These are phyloP conservation scores for Ostrea denselamellosa DNA, from an alignment of 1,140 invertebrate genomes.

Conservation along the genomic window DNA sequence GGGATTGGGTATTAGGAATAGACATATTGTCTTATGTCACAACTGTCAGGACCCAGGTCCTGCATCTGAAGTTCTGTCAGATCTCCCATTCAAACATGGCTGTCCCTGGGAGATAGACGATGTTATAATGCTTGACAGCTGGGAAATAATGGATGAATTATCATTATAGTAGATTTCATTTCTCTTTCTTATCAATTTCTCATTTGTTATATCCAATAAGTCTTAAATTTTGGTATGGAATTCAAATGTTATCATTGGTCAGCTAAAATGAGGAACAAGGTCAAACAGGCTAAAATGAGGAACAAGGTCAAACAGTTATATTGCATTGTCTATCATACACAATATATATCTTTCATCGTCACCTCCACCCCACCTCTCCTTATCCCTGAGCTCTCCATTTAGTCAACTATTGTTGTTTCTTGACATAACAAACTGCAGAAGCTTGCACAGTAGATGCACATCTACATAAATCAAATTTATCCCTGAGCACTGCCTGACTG, in stretches of 20 bases:
- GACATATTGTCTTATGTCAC: conserved; percentile 6
- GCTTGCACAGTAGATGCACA: background rate
- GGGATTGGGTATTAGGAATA: background rate
- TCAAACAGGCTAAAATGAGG: too few species aligned
- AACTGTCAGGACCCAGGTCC: background rate
- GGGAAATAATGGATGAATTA: background rate
- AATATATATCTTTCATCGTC: background rate
- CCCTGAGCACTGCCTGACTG: background rate
- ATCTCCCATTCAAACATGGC: background rate
- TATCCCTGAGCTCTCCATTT: too few species aligned
- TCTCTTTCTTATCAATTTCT: too few species aligned
- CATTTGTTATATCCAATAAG: too few species aligned
- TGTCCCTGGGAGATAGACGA: background rate
- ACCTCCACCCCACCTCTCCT: background rate
- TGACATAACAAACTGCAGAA: background rate
- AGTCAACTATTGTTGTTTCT: background rate
- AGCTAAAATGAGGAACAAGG: too few species aligned
- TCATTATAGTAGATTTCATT: background rate
- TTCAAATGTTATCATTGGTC: too few species aligned
- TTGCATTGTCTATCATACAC: too few species aligned
- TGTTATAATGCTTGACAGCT: background rate
- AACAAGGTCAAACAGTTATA: too few species aligned
- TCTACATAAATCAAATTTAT: background rate
- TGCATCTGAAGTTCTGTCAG: background rate
- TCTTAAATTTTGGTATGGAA: too few species aligned